Evolutionary conservation across 2,888 invertebrate species (phyloP), one percentile per base, ranked within the genome.

Genomic region (Ariolimax columbianus): DNA sequence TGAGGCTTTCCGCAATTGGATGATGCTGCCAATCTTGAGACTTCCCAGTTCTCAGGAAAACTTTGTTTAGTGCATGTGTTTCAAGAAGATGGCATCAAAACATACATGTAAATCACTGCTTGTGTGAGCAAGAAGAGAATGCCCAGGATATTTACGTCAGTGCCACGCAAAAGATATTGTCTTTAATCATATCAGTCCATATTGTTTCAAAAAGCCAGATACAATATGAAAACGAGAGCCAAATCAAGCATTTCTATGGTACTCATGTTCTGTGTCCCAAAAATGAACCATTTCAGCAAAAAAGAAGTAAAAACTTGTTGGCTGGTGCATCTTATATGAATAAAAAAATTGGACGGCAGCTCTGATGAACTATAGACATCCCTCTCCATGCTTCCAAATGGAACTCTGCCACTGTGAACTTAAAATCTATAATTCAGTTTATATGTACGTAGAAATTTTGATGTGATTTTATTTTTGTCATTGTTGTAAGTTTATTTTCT

Each of bases 401-500:
- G 14, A 63, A 30, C 26, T 63, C 51, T 51, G 14, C n/a, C 14
- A 26, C n/a, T 63, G 63, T 78, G 55, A 38, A 77, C n/a, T 36
- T 33, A 3, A 78, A 78, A 40, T 78, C 23, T 7, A 38, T 23
- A 63, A 4, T 36, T 30, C 55, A 11, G 7, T 36, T 55, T 33
- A 19, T 33, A 55, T 77, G 23, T 17, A 59, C 33, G 6, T 59
- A 63, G 38, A 78, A 78, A n/a, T 63, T 78, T 63, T 38, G 55
- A 78, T 63, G 75, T 75, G 0, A 7, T 63, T 40, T 78, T 30
- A n/a, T 59, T 78, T 77, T 77, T 75, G 17, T 26, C 36, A n/a
- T 77, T 9, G 36, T 30, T 77, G 36, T 77, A 43, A 33, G 23
- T 51, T 78, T 78, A 63, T 59, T 40, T 78, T 78, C 38, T 59